These are phyloP conservation scores for Bucorvus abyssinicus DNA, from an alignment of 2,797 vertebrate genomes.

Conservation along the genomic window DNA sequence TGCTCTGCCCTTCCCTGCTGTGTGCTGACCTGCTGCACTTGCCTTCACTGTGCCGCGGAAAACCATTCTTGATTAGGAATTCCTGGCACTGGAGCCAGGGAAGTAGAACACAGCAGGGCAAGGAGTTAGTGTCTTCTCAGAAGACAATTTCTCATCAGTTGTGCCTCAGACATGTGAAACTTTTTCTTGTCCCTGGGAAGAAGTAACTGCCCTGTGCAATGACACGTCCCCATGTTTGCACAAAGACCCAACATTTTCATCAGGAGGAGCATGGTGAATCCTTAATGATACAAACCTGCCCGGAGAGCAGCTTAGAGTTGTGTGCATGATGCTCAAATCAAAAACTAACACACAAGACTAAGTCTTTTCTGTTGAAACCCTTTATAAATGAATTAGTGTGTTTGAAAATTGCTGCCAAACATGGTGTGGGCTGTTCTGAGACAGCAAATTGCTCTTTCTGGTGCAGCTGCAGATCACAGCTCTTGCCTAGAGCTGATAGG, in stretches of 20 bases:
- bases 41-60: neutral
- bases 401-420: neutral
- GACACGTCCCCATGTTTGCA: neutral
- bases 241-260: neutral
- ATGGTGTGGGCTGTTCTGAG: neutral
- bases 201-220: neutral
- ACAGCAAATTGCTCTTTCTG: neutral
- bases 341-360: neutral
- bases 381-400: neutral
- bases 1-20: constrained; percentile 2
- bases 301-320: neutral
- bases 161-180: neutral
- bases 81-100: neutral
- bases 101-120: neutral
- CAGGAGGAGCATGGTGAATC: neutral
- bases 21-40: constrained; percentile 32
- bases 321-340: neutral
- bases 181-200: neutral
- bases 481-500: neutral
- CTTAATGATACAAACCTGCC: neutral
- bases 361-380: neutral
- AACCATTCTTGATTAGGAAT: constrained; percentile 11
- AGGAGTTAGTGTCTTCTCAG: neutral
- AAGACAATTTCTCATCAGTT: neutral
- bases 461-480: neutral